A percentile compares a stretch with the other conserved stretches of the same genome.
Conservation (phyloP, 2,113 vertebrate species). For the Gallinago undulata region DNA sequence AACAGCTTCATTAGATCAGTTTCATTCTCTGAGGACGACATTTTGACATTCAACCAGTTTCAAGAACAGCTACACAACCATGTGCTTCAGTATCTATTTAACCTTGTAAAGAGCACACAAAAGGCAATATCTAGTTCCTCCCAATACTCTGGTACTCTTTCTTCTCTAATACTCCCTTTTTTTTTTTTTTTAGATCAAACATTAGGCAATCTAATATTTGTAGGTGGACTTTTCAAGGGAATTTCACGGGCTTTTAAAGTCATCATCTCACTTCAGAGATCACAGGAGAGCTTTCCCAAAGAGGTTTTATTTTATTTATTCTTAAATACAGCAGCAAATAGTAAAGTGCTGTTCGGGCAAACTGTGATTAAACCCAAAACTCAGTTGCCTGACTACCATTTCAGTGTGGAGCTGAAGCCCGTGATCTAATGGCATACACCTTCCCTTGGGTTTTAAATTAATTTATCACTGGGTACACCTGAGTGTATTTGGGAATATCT, state of each 20-base stretch:
- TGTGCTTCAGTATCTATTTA: neutral
- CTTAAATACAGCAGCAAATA: neutral
- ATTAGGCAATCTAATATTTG: neutral
- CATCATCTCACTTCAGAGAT: neutral
- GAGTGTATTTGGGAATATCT: neutral
- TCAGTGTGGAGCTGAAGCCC: neutral
- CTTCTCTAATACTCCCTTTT: neutral
- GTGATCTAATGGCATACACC: rapidly evolving
- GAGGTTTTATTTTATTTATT: neutral
- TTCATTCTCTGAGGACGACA: neutral
- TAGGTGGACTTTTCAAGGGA: neutral
- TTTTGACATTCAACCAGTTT: constrained; percentile 1
- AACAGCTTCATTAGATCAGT: neutral
- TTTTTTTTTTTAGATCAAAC: neutral
- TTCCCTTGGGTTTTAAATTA: neutral
- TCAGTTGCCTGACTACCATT: neutral
- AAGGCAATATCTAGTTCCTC: neutral
- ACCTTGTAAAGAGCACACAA: neutral
- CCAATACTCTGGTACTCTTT: neutral
- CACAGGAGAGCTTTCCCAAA: neutral
- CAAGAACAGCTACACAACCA: neutral
- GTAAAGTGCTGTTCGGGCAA: neutral
- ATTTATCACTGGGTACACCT: neutral
- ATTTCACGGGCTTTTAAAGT: neutral
- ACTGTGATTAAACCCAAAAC: neutral